Base-by-base conservation (phyloP, 2,888 invertebrate genomes). In the Napeogenes inachia region DNA sequence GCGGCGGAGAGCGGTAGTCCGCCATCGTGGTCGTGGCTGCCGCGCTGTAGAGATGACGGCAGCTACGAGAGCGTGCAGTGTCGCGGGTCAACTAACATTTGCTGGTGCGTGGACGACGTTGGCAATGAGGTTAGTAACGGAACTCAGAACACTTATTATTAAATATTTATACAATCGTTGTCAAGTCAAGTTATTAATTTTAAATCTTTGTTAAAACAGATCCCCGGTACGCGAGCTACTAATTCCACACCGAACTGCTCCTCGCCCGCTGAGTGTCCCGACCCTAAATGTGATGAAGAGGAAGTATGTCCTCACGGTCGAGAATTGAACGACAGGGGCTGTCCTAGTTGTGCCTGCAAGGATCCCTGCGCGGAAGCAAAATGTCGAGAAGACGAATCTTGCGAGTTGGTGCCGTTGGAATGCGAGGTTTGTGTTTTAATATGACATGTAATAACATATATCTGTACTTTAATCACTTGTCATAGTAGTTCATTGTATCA, bases 51-150 rank as follows among this genome's bases (percentile, higher is more conserved):
- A 56, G 86, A 88, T 0, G 93, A 93, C 60, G 97, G 97, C 0
- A 87, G 90, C 0, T 97, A 94, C 84, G 92, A 93, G 56, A 82
- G 89, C 2, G 92, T 95, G 0, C 96, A 97, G 75, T 97, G 96
- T 75, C 92, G 93, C 70, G 92, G 93, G 0, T 91, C 92, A 1
- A 93, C 92, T 33, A 90, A 92, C 33, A 89, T 92, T 69, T 97
- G 96, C 78, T 97, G 96, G 96, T 97, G 97, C 78, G 96, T 96
- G 0, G 94, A 96, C 71, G 81, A 86, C 5, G 89, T 87, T 63
- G 97, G 97, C 0, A 93, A 93, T 68, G 96, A 96, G 85, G 86
- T 94, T 3, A 70, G 42, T 42, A 38, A 38, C 8, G 2, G 76
- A 50, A n/a, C 13, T 45, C 32, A 6, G 33, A n/a, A 38, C 4